A percentile compares a stretch with the other conserved stretches of the same genome.
phyloP scores from a whole-genome alignment of 2,113 vertebrate species.

The Regulus satrapa region DNA sequence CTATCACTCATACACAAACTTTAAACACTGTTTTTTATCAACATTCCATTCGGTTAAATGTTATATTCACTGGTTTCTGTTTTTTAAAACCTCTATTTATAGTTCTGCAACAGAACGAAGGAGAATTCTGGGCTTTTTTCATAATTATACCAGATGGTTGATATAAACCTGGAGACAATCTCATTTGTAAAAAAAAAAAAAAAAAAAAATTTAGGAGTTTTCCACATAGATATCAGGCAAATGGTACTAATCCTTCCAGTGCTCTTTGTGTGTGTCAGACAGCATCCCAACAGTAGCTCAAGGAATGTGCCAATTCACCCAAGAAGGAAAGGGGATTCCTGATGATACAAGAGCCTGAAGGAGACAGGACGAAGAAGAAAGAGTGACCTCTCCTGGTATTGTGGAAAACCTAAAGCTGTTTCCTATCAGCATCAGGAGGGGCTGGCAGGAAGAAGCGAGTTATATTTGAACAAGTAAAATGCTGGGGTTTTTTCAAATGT shows the following conservation, averaged over 20 bases:
- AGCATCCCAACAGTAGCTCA: slow-evolving; percentile 17
- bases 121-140: background rate
- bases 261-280: background rate
- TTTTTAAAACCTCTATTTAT: background rate
- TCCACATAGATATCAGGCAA: background rate
- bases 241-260: background rate
- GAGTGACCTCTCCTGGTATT: slow-evolving; percentile 77
- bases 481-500: background rate
- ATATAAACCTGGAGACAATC: background rate
- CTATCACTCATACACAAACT: background rate
- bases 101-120: background rate
- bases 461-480: background rate
- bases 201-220: background rate
- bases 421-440: background rate
- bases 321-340: background rate
- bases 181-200: background rate
- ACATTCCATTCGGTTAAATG: background rate
- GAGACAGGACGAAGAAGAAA: slow-evolving; percentile 66
- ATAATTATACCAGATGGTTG: background rate
- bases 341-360: background rate
- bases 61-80: background rate
- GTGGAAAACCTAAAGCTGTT: background rate
- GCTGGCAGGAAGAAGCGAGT: background rate
- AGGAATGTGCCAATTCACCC: background rate
- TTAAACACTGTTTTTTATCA: background rate